These are phyloP conservation scores for Macaria liturata DNA, from an alignment of 2,888 invertebrate genomes.

Conservation along the genomic window DNA sequence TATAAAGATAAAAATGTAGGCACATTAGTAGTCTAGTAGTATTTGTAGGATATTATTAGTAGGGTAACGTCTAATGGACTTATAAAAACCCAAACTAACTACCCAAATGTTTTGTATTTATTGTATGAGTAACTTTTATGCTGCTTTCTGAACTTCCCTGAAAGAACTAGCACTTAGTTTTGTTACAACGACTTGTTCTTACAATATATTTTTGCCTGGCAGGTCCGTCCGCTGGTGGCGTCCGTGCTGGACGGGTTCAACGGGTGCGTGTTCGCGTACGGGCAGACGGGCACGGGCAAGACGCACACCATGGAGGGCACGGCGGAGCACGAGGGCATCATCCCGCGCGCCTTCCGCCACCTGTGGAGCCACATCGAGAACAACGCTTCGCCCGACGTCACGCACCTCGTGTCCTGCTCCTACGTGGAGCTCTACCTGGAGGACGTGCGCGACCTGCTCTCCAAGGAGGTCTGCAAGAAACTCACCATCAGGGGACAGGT, in stretches of 20 bases:
- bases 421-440: slow-evolving; percentile 99
- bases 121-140: too few relatives aligned
- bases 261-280: slow-evolving; percentile 99
- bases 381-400: slow-evolving; percentile 93
- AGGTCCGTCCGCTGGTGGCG: slow-evolving; percentile 94
- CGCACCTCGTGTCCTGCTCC: slow-evolving; percentile 97
- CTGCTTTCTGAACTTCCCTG: too few relatives aligned
- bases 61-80: too few relatives aligned
- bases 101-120: too few relatives aligned
- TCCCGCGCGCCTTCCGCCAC: slow-evolving; percentile 98
- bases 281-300: slow-evolving; percentile 98
- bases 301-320: slow-evolving; percentile 90
- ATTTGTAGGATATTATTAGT: too few relatives aligned
- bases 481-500: slow-evolving; percentile 84
- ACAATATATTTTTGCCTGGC: slow-evolving; percentile 5
- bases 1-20: too few relatives aligned
- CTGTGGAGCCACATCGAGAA: slow-evolving; percentile 96
- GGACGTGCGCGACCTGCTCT: slow-evolving; percentile 88
- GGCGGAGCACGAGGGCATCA: slow-evolving; percentile 89
- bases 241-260: slow-evolving; percentile 99
- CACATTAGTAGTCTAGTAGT: too few relatives aligned
- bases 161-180: background rate
- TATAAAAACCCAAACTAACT: too few relatives aligned
- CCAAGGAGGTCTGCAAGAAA: slow-evolving; percentile 88
- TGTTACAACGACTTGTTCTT: background rate